Base-by-base conservation (phyloP, 2,797 vertebrate species). In the Uromys caudimaculatus region DNA sequence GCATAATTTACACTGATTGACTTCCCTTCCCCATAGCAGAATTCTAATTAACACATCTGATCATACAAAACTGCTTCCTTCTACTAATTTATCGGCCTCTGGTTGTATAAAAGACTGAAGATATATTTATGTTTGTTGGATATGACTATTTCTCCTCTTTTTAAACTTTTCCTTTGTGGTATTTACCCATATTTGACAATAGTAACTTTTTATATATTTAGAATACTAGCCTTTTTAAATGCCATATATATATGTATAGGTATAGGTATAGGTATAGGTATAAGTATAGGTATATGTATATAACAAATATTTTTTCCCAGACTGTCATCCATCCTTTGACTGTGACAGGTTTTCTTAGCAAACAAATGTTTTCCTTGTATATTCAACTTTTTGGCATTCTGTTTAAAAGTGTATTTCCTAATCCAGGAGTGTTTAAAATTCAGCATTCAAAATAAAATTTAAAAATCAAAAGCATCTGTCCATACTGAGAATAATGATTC, bases 171-270 rank as follows among this genome's bases (percentile, higher is more conserved):
- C 82, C 54, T 90, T 91, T 64, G 35, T 88, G 35, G 35, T 93
- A 84, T 95, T 95, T 85, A 27, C 47, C 54, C 14, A 47, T 85
- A 85, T 95, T 94, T 96, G 90, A 91, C 58, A 84, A 44, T n/a
- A 69, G 76, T 95, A 92, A 96, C 73, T 88, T 96, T 91, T 87
- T 87, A 73, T 91, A 50, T 96, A 92, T 84, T 94, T 94, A 91
- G 87, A 95, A 64, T 11, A 67, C 69, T 79, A 91, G 4, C 56
- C 44, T 35, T 76, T 92, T 85, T 92, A 75, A 85, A 69, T 96
- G 44, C 85, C 91, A 79, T 44, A 64, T 79, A 92, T 93, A 56
- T 38, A 54, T 54, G 14, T 54, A 54, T 67, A 44, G 3, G 76
- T 44, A 64, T 79, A 92, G 91, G 50, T 38, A 54, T 54, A 16